Evolutionary conservation across 2,888 invertebrate genomes (phyloP), one percentile per base, ranked within the genome.

Genomic region (Pollenia griseotomentosa): DNA sequence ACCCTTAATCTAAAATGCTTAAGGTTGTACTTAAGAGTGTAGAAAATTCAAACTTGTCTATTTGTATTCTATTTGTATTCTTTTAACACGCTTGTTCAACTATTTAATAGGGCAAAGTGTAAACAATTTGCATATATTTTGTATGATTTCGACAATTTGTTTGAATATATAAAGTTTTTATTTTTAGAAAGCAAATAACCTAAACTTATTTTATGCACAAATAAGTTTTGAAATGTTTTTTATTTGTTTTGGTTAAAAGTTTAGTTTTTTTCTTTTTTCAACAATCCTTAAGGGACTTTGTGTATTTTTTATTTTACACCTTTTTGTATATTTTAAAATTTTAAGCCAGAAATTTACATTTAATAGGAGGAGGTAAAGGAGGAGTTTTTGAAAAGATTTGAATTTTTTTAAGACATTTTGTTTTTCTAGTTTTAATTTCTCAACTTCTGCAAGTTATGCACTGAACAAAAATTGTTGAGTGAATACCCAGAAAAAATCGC

Each of bases 121-220:
- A 51, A 63, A 53, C 55, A 83, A 86, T 85, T 85, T 85, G 77
- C 85, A 81, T 85, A 57, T 40, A 77, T 81, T 71, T 65, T 46
- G 61, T 44, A 83, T 85, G 53, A 40, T 71, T 71, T 81, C 40
- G 46, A 66, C 46, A 63, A 75, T 48, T 70, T 80, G 7, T 70
- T 85, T 57, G 33, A 6, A 33, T 55, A 33, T 44, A 53, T 70
- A 2, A 53, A 61, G 51, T 68, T 79, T 73, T 33, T 66, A n/a
- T 68, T 14, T n/a, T 16, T 9, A 40, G 44, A 63, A 53, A 14
- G 33, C 51, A 55, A 57, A 80, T 9, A 59, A 74, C 8, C 5
- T 6, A 63, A 85, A 85, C 23, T 70, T 81, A 59, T 81, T 85
- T 85, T 81, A 57, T 78, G 73, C 81, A 44, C 57, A 75, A 70